phyloP scores from a whole-genome alignment of 2,797 vertebrate species.

The Channallabes apus region DNA sequence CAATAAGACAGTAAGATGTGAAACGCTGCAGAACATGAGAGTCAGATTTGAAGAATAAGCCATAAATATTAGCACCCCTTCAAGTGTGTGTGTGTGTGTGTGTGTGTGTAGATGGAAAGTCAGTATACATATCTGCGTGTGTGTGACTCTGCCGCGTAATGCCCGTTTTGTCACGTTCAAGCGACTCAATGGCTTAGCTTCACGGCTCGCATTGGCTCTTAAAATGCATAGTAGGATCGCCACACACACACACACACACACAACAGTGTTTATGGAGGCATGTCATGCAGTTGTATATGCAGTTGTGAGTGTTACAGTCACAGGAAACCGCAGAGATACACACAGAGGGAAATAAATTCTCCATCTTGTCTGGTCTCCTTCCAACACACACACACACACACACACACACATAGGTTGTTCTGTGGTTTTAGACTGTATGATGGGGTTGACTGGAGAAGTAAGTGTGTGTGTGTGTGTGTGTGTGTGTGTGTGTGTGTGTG shows the following conservation, averaged over 20 bases:
- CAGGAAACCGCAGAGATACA: background rate
- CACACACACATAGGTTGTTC: constrained; percentile 28
- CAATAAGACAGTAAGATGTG: background rate
- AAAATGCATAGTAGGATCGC: constrained; percentile 52
- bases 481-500: constrained; percentile 48
- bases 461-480: background rate
- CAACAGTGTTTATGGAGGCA: constrained; percentile 25
- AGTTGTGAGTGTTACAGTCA: background rate
- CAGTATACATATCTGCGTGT: background rate
- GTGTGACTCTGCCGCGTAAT: constrained; percentile 35
- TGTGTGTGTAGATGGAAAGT: constrained; percentile 6
- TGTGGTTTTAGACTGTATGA: background rate
- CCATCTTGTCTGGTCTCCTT: background rate
- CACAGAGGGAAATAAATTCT: background rate
- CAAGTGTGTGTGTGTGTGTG: constrained; percentile 19
- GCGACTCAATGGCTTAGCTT: constrained; percentile 37
- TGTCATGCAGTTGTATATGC: constrained; percentile 11
- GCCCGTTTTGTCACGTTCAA: constrained; percentile 8
- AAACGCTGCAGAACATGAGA: background rate
- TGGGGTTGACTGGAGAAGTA: constrained; percentile 4
- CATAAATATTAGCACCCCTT: constrained; percentile 50
- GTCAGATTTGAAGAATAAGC: constrained; percentile 1
- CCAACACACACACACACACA: constrained; percentile 7
- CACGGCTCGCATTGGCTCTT: constrained; percentile 39
- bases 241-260: constrained; percentile 11